Evolutionary conservation across 2,888 invertebrate genomes (phyloP).

Genomic region (Cartodere bifasciata): DNA sequence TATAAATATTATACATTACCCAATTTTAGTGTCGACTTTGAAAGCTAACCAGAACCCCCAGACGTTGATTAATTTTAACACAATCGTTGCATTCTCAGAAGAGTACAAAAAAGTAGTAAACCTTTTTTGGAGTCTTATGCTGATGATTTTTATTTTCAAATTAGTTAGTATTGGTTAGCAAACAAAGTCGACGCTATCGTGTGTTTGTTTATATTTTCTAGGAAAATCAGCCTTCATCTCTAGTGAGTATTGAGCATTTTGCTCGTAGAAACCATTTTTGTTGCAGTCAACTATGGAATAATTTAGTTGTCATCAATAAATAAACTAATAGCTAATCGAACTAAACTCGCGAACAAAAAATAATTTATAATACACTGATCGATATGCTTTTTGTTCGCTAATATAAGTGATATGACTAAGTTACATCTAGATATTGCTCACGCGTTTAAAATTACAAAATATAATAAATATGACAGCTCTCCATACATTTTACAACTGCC

Average conservation of each 20-base stretch:
- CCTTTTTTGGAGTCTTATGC: no score
- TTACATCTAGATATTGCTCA: conserved; percentile 7
- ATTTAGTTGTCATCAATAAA: conserved; percentile 19
- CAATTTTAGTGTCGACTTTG: no score
- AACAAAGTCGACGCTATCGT: no score
- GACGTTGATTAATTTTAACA: no score
- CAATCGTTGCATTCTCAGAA: background rate
- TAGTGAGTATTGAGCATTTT: conserved; percentile 30
- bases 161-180: no score
- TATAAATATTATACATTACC: no score
- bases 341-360: conserved; percentile 10
- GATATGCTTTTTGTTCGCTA: no score
- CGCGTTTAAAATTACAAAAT: conserved; percentile 1
- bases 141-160: no score
- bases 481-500: conserved; percentile 26
- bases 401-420: no score
- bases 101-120: no score
- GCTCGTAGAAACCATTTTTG: conserved; percentile 20
- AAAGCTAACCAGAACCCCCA: no score
- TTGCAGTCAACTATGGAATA: conserved; percentile 25
- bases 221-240: conserved; percentile 33
- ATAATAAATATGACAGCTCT: conserved; percentile 28
- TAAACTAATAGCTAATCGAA: conserved; percentile 11
- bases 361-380: no score
- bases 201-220: conserved; percentile 20